phyloP scores from a whole-genome alignment of 2,888 invertebrate genomes.

The Tricholauxania praeusta region DNA sequence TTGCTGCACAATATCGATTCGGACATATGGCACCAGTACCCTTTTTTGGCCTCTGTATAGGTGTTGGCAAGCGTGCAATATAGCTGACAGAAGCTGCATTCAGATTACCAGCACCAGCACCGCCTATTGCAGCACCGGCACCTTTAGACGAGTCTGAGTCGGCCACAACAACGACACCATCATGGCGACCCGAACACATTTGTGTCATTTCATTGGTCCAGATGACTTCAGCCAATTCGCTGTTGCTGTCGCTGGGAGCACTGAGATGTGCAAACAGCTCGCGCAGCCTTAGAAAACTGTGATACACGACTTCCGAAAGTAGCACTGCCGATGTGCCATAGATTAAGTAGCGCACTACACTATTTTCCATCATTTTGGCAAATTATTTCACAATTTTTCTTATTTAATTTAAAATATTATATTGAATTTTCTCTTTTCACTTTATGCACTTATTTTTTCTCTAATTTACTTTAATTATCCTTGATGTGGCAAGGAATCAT shows the following conservation, averaged over 20 bases:
- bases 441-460: not conserved
- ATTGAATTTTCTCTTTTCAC: not conserved
- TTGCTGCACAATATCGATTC: conserved; percentile 49
- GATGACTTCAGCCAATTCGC: conserved; percentile 47
- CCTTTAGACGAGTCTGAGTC: not conserved
- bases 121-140: not conserved
- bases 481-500: not conserved
- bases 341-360: conserved; percentile 41
- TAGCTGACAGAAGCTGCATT: conserved; percentile 12
- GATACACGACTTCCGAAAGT: conserved; percentile 44
- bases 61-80: conserved; percentile 31
- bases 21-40: not conserved
- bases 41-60: conserved; percentile 15
- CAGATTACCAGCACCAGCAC: not conserved
- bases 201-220: conserved; percentile 51
- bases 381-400: not conserved
- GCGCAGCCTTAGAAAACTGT: conserved; percentile 40
- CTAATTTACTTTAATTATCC: not conserved
- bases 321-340: conserved; percentile 43
- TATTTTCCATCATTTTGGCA: conserved; percentile 38
- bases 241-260: conserved; percentile 1
- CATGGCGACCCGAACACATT: conserved; percentile 41
- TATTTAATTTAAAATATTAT: no score
- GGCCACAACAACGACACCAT: not conserved
- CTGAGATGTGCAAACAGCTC: conserved; percentile 4